Evolutionary conservation across 2,888 invertebrate genomes (phyloP).

Genomic region (Thera obeliscata): DNA sequence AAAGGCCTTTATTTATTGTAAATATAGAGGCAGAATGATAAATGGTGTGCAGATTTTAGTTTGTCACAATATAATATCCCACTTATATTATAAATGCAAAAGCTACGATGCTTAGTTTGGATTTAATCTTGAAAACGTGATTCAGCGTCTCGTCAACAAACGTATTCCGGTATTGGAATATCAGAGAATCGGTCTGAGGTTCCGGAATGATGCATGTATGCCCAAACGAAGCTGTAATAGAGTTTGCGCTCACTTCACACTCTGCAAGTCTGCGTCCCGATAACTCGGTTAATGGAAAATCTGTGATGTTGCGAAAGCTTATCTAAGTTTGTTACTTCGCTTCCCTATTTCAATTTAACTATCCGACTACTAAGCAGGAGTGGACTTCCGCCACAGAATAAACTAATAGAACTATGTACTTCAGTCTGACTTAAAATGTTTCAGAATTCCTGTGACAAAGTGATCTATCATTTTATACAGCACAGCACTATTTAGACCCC

Average conservation of each 20-base stretch:
- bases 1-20: neutral
- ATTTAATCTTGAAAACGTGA: neutral
- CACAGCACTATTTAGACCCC: too few species aligned
- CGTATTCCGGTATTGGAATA: too few species aligned
- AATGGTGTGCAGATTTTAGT: neutral
- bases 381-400: too few species aligned
- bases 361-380: neutral
- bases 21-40: neutral
- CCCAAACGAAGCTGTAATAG: constrained; percentile 12
- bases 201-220: neutral
- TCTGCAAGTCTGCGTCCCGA: constrained; percentile 2
- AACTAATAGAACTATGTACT: too few species aligned
- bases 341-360: neutral
- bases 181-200: neutral
- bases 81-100: too few species aligned
- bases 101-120: too few species aligned
- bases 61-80: neutral
- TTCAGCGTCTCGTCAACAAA: too few species aligned
- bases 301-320: constrained; percentile 15
- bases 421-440: too few species aligned
- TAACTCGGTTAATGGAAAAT: constrained; percentile 17
- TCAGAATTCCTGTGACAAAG: too few species aligned
- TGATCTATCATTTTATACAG: too few species aligned
- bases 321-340: constrained; percentile 13
- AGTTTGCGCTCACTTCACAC: constrained; percentile 13